These are phyloP conservation scores for Drosophila azteca DNA, from an alignment of 1,140 invertebrate species.

Conservation along the genomic window DNA sequence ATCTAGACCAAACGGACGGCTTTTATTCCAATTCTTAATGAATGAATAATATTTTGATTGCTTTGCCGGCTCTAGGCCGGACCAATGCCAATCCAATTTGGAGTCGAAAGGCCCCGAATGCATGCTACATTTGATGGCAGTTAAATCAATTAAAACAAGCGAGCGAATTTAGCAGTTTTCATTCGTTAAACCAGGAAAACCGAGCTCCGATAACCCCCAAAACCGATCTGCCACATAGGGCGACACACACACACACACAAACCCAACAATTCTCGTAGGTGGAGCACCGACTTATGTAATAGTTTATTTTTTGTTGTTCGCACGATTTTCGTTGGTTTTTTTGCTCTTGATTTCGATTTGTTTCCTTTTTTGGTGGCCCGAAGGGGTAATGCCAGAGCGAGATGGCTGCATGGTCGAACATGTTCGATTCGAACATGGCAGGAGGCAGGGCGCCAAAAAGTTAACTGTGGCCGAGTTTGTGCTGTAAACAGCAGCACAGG, in stretches of 20 bases:
- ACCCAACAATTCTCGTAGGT: constrained; percentile 57
- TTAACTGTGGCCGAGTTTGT: constrained; percentile 59
- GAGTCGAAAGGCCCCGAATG: constrained; percentile 22
- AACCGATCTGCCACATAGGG: constrained; percentile 51
- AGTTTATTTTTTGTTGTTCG: constrained; percentile 64
- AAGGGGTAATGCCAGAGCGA: constrained; percentile 62
- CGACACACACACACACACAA: constrained; percentile 14
- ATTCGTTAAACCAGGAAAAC: constrained; percentile 54
- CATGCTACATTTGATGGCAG: constrained; percentile 33
- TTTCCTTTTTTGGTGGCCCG: not conserved
- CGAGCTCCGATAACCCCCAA: constrained; percentile 28
- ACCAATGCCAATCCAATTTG: not conserved
- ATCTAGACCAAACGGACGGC: too few species aligned
- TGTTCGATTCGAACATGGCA: constrained; percentile 64
- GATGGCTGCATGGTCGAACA: constrained; percentile 57
- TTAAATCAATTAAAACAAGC: constrained; percentile 70
- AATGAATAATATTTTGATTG: constrained; percentile 34
- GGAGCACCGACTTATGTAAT: constrained; percentile 77
- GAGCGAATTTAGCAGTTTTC: constrained; percentile 52
- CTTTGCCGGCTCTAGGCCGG: constrained; percentile 9
- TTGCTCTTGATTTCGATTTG: constrained; percentile 9
- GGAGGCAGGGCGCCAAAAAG: constrained; percentile 57
- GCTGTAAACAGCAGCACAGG: constrained; percentile 63
- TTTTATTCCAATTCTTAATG: constrained; percentile 9
- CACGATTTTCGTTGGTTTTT: constrained; percentile 34